Evolutionary conservation across 1,140 invertebrate genomes (phyloP), one percentile per base, ranked within the genome.

Genomic region (Drosophila navojoa): DNA sequence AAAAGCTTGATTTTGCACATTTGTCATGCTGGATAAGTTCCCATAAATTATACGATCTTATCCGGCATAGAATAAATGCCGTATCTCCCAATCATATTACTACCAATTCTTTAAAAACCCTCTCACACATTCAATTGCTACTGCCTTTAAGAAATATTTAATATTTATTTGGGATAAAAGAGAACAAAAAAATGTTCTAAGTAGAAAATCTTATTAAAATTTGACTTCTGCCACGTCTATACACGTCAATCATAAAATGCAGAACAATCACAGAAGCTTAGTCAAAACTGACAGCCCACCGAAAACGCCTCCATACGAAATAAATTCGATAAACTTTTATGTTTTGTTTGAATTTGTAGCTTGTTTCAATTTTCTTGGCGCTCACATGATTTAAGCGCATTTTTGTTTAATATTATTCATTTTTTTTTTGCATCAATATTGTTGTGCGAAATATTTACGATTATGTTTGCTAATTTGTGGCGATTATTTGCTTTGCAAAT

Each of bases 351-450:
- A 32, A 19, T 16, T 19, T 54, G 22, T 49, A 49, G 16, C 10
- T 19, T 63, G 27, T 53, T 27, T 16, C 42, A 45, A 52, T 27
- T 47, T 47, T 62, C 61, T 61, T 59, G 19, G 44, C 16, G 53
- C 63, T 82, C 80, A 76, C 76, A 76, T 60, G 76, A 82, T 79
- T 84, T 66, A 71, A 84, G 66, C 44, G 50, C 22, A 40, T 68
- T 60, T 67, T 25, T 72, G 42, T 6, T 13, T 49, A 49, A 60
- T 76, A 63, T 44, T 70, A 3, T 50, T 69, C 54, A 40, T 45
- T 27, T 54, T 55, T 47, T 53, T 64, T 49, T 54, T 54, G 70
- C 42, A 68, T 80, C 70, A 45, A 52, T 64, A 32, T 61, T 45
- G 47, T 57, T 55, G 27, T 19, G 5, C 44, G 5, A 44, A 25